These are phyloP conservation scores for Hirtodrosophila cameraria DNA, from an alignment of 2,888 invertebrate species.

Conservation along the genomic window DNA sequence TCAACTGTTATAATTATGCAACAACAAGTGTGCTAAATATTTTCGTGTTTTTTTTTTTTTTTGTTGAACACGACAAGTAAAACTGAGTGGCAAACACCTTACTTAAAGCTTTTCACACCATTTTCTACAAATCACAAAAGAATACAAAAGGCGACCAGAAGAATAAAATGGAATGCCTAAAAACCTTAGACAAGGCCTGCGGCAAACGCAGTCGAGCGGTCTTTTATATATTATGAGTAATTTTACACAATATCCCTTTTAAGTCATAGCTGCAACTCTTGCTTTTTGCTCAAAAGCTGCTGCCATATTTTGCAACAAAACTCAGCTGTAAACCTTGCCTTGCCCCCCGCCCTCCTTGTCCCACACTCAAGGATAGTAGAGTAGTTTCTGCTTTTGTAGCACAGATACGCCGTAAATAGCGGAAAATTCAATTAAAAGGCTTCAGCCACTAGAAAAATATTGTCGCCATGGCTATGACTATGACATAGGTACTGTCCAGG, in stretches of 20 bases:
- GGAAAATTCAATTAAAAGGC: constrained; percentile 79
- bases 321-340: background rate
- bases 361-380: background rate
- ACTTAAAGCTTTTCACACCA: constrained; percentile 42
- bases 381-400: constrained; percentile 33
- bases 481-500: constrained; percentile 66
- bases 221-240: constrained; percentile 66
- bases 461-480: constrained; percentile 76
- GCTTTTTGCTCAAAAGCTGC: constrained; percentile 20
- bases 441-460: constrained; percentile 80
- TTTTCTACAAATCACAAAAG: constrained; percentile 24
- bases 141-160: constrained; percentile 11
- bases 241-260: constrained; percentile 68
- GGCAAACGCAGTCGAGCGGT: constrained; percentile 28
- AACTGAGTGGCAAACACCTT: too few species aligned
- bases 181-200: constrained; percentile 17
- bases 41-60: constrained; percentile 22
- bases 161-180: constrained; percentile 34
- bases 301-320: background rate
- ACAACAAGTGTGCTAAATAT: constrained; percentile 40
- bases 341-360: background rate
- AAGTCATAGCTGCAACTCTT: constrained; percentile 45
- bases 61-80: too few species aligned
- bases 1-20: constrained; percentile 31
- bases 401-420: constrained; percentile 67